Evolutionary conservation across 2,113 vertebrate genomes (phyloP).

Genomic region (Numida meleagris): DNA sequence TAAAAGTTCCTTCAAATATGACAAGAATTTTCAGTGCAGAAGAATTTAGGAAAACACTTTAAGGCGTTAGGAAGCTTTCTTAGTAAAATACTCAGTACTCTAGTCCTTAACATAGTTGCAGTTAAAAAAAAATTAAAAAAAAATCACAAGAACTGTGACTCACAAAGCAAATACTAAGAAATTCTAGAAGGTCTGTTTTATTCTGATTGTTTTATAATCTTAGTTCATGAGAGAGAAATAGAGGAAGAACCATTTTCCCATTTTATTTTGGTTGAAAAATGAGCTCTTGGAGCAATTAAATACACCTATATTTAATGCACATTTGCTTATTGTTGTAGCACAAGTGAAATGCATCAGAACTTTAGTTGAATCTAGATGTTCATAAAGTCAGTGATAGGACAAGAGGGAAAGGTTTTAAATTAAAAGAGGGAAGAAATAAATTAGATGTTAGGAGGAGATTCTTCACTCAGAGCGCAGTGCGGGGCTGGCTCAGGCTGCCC

Average conservation of each 20-base stretch:
- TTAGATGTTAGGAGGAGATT: not conserved
- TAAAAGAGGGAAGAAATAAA: not conserved
- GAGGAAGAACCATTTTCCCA: not conserved
- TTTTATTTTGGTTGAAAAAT: not conserved
- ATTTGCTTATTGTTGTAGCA: not conserved
- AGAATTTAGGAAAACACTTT: not conserved
- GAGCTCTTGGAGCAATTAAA: not conserved
- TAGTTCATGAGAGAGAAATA: not conserved
- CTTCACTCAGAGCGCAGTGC: not conserved
- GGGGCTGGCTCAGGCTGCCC: not conserved
- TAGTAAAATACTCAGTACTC: not conserved
- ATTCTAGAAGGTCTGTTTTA: not conserved
- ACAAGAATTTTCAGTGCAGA: not conserved
- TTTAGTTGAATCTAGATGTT: not conserved
- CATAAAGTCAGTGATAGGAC: not conserved
- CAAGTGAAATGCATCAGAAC: not conserved
- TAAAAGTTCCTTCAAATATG: not conserved
- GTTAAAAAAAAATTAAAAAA: not conserved
- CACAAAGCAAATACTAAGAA: not conserved
- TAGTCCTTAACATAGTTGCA: not conserved
- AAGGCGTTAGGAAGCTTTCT: not conserved
- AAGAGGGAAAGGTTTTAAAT: not conserved
- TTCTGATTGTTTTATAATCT: not conserved
- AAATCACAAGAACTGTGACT: not conserved
- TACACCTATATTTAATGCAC: not conserved